These are phyloP conservation scores for Trogon surrucura DNA, from an alignment of 2,113 vertebrate genomes.

Conservation along the genomic window DNA sequence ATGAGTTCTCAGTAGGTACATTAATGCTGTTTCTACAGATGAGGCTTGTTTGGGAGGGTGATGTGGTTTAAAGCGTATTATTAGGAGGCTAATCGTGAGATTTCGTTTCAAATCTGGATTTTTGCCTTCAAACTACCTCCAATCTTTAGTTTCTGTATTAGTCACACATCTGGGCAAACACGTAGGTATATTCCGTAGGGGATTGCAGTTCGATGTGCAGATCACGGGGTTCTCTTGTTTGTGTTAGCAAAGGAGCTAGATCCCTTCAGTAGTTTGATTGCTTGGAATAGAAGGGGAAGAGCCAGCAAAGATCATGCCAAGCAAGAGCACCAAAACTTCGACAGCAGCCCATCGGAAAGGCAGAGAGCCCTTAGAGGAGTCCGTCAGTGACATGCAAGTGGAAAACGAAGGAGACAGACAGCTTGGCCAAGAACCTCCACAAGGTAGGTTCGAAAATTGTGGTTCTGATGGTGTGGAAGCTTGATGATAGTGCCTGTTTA, in stretches of 20 bases:
- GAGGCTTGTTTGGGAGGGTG: background rate
- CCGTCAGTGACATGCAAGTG: slow-evolving; percentile 78
- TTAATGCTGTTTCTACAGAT: background rate
- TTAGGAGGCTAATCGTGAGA: background rate
- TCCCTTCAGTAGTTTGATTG: slow-evolving; percentile 42
- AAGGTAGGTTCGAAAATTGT: slow-evolving; percentile 46
- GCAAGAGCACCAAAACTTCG: slow-evolving; percentile 83
- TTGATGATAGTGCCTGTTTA: background rate
- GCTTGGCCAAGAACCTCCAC: background rate
- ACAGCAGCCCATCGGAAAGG: slow-evolving; percentile 77
- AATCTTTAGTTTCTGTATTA: background rate
- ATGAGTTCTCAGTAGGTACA: background rate
- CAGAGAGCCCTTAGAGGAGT: slow-evolving; percentile 72
- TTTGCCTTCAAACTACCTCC: background rate
- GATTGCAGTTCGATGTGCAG: background rate
- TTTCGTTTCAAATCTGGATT: background rate
- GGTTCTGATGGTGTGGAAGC: background rate
- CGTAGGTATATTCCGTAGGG: background rate
- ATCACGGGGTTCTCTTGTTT: slow-evolving; percentile 57
- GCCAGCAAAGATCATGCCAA: slow-evolving; percentile 76
- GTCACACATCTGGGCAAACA: background rate
- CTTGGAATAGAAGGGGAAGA: slow-evolving; percentile 36
- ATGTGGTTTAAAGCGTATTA: background rate
- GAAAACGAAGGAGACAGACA: slow-evolving; percentile 5
- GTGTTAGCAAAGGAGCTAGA: slow-evolving; percentile 45